Evolutionary conservation across 2,888 invertebrate genomes (phyloP).

Genomic region (Ephialtes manifestator): DNA sequence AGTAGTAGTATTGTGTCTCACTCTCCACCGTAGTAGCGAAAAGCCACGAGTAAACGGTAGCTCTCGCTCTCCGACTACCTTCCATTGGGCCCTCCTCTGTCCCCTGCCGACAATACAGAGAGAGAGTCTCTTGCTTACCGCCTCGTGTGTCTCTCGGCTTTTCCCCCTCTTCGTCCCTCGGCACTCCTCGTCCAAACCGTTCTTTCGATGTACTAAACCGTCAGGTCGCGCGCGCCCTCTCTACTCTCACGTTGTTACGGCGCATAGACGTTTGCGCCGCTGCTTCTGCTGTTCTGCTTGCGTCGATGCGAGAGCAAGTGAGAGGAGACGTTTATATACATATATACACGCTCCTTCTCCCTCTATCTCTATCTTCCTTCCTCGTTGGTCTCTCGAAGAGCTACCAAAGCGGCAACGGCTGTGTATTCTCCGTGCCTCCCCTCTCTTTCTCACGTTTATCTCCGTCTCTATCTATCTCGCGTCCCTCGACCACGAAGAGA

Average conservation of each 20-base stretch:
- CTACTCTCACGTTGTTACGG: conserved; percentile 42
- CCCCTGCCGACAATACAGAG: conserved; percentile 66
- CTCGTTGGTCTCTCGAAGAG: conserved; percentile 34
- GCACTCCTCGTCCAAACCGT: conserved; percentile 41
- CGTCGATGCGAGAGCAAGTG: neutral
- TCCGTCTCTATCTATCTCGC: conserved; percentile 20
- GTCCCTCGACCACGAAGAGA: conserved; percentile 25
- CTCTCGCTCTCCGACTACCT: conserved; percentile 69
- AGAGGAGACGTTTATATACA: neutral
- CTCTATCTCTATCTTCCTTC: conserved; percentile 26
- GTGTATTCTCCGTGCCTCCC: conserved; percentile 43
- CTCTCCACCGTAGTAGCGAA: neutral
- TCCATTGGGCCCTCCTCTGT: conserved; percentile 75
- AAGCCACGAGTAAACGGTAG: neutral
- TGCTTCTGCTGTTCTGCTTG: neutral
- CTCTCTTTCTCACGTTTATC: conserved; percentile 37
- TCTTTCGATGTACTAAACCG: conserved; percentile 20
- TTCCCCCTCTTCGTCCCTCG: conserved; percentile 54
- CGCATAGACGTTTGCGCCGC: conserved; percentile 33
- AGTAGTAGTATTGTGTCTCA: neutral
- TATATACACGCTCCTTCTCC: neutral
- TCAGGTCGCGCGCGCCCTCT: conserved; percentile 58
- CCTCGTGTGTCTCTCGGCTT: conserved; percentile 73
- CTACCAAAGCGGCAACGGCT: conserved; percentile 59
- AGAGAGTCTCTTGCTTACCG: conserved; percentile 34